Evolutionary conservation across 2,797 vertebrate genomes (phyloP), one percentile per base, ranked within the genome.

Genomic region (Nannoperca obscura): DNA sequence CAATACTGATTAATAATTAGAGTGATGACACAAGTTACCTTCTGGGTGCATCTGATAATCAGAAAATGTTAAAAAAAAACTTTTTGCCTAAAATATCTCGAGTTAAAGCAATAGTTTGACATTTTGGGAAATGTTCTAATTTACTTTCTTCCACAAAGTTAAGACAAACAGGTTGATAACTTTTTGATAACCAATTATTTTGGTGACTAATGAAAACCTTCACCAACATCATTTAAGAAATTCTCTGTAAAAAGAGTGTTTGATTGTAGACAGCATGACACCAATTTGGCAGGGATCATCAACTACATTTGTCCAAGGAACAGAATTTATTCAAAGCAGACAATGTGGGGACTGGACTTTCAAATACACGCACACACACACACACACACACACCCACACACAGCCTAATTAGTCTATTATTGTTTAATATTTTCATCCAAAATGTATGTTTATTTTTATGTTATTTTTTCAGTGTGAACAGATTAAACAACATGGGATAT

Each of bases 141-240:
- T 53, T 53, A 13, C 52, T 50, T 9, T n/a, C 7, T 27, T 53
- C 13, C 50, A 24, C 22, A 53, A 5, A 27, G 22, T 24, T 20
- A 20, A 20, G 8, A 49, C 24, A 12, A 27, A 20, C 24, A 53
- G 22, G 13, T 24, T 1, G 20, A n/a, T 49, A 20, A 49, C 24
- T 27, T 27, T 27, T 27, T 27, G 24, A 27, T 27, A 27, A 27
- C 24, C 24, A 27, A 27, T 27, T 27, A 1, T 27, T 27, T 27
- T 30, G 20, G 20, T 22, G 13, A 34, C 15, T 40, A 5, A 24
- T n/a, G 7, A 63, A 27, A 63, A 50, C 15, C 20, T 3, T 34
- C 34, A 24, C 22, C 65, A 66, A 7, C 57, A n/a, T 42, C 15
- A 57, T 61, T 22, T 40, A 73, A 72, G 15, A 32, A 20, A 17